These are phyloP conservation scores for Rhopalosiphum maidis DNA, from an alignment of 1,140 invertebrate genomes.

Conservation along the genomic window DNA sequence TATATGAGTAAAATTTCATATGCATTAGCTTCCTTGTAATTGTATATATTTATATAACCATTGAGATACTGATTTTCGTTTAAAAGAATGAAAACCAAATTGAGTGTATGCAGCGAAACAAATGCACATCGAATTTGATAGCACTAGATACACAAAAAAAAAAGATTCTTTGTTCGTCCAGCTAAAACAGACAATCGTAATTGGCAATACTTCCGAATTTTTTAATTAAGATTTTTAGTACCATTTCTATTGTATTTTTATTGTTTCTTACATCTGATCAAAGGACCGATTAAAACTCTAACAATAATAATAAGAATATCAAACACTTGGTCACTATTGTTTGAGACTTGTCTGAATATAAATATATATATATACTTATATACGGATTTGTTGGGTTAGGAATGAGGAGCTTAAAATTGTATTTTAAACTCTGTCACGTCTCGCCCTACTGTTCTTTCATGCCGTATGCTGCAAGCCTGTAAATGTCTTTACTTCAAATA, in stretches of 20 bases:
- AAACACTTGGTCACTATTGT: constrained; percentile 16
- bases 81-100: constrained; percentile 3
- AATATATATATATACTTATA: neutral
- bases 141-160: neutral
- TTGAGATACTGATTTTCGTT: constrained; percentile 14
- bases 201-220: constrained; percentile 32
- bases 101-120: neutral
- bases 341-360: neutral
- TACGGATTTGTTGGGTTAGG: neutral
- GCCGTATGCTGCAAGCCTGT: constrained; percentile 29
- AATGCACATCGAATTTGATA: constrained; percentile 11
- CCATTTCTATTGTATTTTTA: neutral
- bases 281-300: neutral
- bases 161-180: constrained; percentile 18
- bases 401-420: constrained; percentile 34
- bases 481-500: constrained; percentile 57
- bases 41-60: neutral
- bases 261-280: neutral
- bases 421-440: constrained; percentile 52
- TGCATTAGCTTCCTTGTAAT: neutral
- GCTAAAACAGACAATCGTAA: constrained; percentile 16
- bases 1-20: neutral
- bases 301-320: constrained; percentile 31
- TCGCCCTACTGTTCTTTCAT: neutral
- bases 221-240: constrained; percentile 44